Percentiles rank a stretch among this genome's conserved stretches.
phyloP scores from a whole-genome alignment of 2,797 vertebrate genomes.

The Pipistrellus pipistrellus region DNA sequence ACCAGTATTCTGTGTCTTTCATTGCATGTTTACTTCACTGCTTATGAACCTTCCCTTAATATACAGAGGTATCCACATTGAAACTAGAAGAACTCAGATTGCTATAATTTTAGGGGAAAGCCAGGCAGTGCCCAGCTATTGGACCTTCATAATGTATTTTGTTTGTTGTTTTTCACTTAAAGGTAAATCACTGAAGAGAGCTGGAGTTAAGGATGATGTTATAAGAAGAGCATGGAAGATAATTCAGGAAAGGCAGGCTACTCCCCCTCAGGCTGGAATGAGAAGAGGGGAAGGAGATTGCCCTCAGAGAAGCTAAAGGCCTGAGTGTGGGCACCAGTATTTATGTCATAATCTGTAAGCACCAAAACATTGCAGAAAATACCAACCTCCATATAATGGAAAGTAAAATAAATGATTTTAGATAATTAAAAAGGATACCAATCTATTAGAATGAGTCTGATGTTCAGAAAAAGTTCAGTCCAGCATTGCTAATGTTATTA shows the following conservation, averaged over 20 bases:
- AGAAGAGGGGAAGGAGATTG: neutral
- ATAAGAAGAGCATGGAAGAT: neutral
- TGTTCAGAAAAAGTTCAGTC: slow-evolving; percentile 85
- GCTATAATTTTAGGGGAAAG: neutral
- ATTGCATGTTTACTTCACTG: neutral
- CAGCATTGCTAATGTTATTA: slow-evolving; percentile 82
- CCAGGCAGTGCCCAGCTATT: neutral
- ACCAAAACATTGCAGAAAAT: slow-evolving; percentile 77
- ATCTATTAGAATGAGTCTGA: slow-evolving; percentile 86
- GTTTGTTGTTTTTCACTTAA: neutral
- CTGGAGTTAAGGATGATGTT: neutral
- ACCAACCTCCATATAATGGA: slow-evolving; percentile 73
- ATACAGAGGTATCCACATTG: neutral
- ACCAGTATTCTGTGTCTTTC: neutral
- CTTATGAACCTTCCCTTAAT: neutral
- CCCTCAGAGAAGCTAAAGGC: neutral
- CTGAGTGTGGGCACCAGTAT: neutral
- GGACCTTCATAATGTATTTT: neutral
- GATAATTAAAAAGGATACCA: slow-evolving; percentile 84
- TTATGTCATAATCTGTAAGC: slow-evolving; percentile 73
- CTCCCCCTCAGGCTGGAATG: neutral
- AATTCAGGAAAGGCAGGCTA: neutral
- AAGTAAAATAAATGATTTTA: slow-evolving; percentile 86
- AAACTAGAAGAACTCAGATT: neutral
- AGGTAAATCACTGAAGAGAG: slow-evolving; percentile 14